Base-by-base conservation (phyloP, 2,888 invertebrate species). In the Anthophora plumipes region DNA sequence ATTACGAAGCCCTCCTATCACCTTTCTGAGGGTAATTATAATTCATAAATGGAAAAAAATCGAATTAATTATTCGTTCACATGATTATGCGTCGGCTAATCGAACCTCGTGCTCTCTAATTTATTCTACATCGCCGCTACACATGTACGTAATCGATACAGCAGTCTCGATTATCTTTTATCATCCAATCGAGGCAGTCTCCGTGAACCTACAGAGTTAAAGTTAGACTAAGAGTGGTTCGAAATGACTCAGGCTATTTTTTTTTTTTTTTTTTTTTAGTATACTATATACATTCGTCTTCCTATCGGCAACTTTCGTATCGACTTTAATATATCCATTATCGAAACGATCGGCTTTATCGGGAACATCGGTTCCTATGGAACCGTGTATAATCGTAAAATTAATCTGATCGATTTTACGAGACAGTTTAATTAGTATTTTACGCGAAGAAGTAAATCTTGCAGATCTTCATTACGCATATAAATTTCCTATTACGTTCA, bases 51-150 rank as follows among this genome's bases (percentile, higher is more conserved):
- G 1, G 39, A 1, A 60, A 64, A 70, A 61, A 41, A 9, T 55
- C 25, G 20, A 50, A 84, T 72, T 72, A 83, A 77, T 80, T 77
- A 77, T 59, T 69, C 69, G 66, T 63, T 67, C 43, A 50, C 31
- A 17, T 55, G 3, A 41, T 73, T 72, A 59, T 55, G 39, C 46
- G 20, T 22, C 43, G 43, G 20, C 63, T 67, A 67, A 37, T 50
- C 64, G 25, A 48, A 41, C 55, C 9, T 22, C 43, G 17, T 20
- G 12, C 37, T 46, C 50, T 43, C 17, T 57, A 52, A 68, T 68
- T 54, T 68, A 61, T 25, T 25, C 74, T 67, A 31, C 31, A 31
- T 41, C 22, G 3, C 41, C 22, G 39, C 17, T 25, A 9, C n/a
- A 31, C n/a, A 20, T 22, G 25, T 17, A 39, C 52, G 64, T 69